Evolutionary conservation across 2,888 invertebrate genomes (phyloP), one percentile per base, ranked within the genome.

Genomic region (Kryphioiulus occultus): DNA sequence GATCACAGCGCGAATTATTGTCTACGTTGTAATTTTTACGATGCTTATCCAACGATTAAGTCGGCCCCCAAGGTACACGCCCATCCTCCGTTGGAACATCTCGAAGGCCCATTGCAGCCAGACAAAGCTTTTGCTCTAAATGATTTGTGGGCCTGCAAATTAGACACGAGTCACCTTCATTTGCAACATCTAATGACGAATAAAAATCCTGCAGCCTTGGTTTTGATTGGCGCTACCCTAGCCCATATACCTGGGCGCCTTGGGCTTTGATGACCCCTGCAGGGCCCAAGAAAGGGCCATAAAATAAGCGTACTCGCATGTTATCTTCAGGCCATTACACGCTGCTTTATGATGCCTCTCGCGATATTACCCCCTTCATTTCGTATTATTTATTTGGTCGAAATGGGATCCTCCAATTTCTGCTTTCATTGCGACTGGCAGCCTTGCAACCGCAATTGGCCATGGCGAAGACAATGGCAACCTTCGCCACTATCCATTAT

Each of bases 341-440:
- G n/a, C 26, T 26, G 39, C 26, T 39, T 85, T 85, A 85, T 44
- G 85, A 85, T 39, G 10, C 22, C 44, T 39, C 9, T 85, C 1
- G n/a, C 39, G 85, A 42, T 85, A 85, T 85, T 39, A 85, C 30
- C 44, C 39, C 85, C 44, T 84, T 84, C 84, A 42, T 85, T 85
- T 85, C n/a, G 22, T 32, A 17, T 85, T 85, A 85, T 85, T 85
- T 22, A 85, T 44, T 85, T 39, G 10, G 44, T 3, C n/a, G 85
- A 85, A 85, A 15, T 85, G 15, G 39, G 35, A 22, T 85, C 39
- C 85, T 12, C 39, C 84, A 84, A 84, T 42, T 39, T 84, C 35
- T 2, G 30, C 32, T 30, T 82, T 82, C 32, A 82, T 82, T 82
- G 26, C 82, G n/a, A 82, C 32, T 83, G 84, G 39, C 84, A 9